phyloP scores from a whole-genome alignment of 2,113 vertebrate species.

The Sapayoa aenigma region DNA sequence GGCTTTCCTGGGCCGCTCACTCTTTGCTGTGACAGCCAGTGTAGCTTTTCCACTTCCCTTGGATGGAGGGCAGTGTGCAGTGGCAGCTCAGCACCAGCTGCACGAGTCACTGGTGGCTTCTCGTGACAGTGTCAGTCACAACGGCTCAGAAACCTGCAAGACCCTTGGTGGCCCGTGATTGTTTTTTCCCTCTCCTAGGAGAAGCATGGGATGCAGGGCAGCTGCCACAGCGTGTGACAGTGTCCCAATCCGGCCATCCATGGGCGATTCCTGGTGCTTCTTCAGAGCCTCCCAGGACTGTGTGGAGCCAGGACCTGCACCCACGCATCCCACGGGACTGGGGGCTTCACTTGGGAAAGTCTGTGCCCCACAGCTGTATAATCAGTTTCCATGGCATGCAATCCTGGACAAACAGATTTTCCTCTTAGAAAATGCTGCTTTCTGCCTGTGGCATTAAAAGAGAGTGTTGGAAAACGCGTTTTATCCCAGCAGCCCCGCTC shows the following conservation, averaged over 20 bases:
- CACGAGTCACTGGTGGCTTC: fast-evolving
- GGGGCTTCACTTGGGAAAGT: neutral
- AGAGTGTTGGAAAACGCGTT: neutral
- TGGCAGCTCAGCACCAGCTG: neutral
- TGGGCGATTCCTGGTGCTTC: fast-evolving
- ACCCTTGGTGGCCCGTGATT: fast-evolving
- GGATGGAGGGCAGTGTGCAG: fast-evolving
- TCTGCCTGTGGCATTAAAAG: neutral
- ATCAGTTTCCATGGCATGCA: neutral
- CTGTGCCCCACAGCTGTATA: neutral
- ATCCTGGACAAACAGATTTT: neutral
- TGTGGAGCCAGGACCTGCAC: neutral
- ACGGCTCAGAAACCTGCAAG: neutral
- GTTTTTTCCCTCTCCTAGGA: neutral
- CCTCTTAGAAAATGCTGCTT: neutral
- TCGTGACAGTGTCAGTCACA: fast-evolving
- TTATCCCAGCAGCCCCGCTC: neutral
- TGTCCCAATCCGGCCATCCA: fast-evolving
- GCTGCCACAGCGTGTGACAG: fast-evolving
- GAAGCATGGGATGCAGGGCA: fast-evolving
- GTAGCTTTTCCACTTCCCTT: neutral
- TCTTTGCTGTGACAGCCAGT: neutral
- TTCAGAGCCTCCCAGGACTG: neutral
- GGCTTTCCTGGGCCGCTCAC: neutral
- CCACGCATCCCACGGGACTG: neutral